Conservation (phyloP, 2,113 vertebrate genomes). For the Calonectris borealis region DNA sequence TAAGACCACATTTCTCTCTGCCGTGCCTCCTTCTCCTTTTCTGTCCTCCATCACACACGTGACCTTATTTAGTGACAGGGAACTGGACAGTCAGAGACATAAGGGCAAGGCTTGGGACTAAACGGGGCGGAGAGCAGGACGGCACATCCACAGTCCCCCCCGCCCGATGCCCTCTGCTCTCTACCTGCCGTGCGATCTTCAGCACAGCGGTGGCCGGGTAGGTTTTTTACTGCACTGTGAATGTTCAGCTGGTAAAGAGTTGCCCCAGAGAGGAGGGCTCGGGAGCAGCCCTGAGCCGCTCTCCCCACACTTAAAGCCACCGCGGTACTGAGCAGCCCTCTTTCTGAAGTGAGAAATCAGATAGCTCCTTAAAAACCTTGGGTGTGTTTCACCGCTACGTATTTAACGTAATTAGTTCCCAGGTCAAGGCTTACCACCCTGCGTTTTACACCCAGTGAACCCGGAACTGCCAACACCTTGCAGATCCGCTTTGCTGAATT, state of each 20-base stretch:
- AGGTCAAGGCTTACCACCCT: not conserved
- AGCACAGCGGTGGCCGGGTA: not conserved
- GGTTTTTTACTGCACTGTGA: not conserved
- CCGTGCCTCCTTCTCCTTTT: not conserved
- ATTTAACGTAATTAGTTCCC: not conserved
- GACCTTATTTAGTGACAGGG: not conserved
- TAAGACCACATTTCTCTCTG: not conserved
- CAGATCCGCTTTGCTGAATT: not conserved
- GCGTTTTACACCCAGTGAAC: not conserved
- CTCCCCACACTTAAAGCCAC: not conserved
- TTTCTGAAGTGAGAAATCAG: not conserved
- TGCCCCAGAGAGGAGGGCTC: not conserved
- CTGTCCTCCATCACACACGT: not conserved
- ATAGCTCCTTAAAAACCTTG: not conserved
- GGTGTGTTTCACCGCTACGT: not conserved
- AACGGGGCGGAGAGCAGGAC: not conserved
- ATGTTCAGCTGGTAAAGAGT: not conserved
- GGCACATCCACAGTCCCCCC: not conserved
- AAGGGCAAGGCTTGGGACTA: not conserved
- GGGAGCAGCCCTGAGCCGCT: not conserved
- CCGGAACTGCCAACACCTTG: not conserved
- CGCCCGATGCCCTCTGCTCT: fast-evolving
- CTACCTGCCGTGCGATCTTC: fast-evolving
- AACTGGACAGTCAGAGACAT: not conserved
- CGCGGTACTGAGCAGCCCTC: not conserved